A percentile compares a stretch with the other conserved stretches of the same genome.
These are phyloP conservation scores for Galago senegalensis DNA, from an alignment of 2,797 vertebrate genomes.

Conservation along the genomic window DNA sequence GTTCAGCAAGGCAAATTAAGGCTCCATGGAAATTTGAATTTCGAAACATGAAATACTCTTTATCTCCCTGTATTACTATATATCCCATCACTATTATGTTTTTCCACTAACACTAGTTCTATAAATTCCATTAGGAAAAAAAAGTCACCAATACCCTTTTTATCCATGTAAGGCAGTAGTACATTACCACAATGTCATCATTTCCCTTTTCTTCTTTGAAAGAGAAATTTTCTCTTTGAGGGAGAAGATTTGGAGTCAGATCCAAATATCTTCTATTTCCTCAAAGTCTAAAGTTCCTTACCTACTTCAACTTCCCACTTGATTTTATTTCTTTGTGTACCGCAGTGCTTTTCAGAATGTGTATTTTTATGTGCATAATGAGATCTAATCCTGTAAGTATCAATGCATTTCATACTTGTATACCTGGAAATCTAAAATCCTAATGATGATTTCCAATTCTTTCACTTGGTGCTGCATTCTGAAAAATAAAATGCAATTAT, in stretches of 20 bases:
- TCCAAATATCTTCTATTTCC: neutral
- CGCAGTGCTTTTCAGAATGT: neutral
- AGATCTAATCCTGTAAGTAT: neutral
- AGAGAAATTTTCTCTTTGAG: neutral
- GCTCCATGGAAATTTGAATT: neutral
- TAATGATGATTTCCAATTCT: neutral
- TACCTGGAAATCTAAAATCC: neutral
- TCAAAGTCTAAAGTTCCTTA: neutral
- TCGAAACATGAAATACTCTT: neutral
- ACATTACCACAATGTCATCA: neutral
- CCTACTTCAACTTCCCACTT: neutral
- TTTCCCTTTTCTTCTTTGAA: neutral
- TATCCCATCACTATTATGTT: neutral
- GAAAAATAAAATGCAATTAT: conserved; percentile 9
- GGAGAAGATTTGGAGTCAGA: neutral
- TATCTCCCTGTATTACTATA: neutral
- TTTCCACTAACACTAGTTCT: neutral
- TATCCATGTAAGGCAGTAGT: neutral
- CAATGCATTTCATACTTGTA: neutral
- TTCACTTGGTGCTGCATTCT: neutral
- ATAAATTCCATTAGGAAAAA: neutral
- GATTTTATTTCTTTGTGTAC: neutral
- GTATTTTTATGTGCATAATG: neutral
- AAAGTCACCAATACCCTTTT: neutral
- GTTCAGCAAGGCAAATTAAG: neutral